Conservation (phyloP, 2,888 invertebrate genomes). For the Melieria crassipennis region DNA sequence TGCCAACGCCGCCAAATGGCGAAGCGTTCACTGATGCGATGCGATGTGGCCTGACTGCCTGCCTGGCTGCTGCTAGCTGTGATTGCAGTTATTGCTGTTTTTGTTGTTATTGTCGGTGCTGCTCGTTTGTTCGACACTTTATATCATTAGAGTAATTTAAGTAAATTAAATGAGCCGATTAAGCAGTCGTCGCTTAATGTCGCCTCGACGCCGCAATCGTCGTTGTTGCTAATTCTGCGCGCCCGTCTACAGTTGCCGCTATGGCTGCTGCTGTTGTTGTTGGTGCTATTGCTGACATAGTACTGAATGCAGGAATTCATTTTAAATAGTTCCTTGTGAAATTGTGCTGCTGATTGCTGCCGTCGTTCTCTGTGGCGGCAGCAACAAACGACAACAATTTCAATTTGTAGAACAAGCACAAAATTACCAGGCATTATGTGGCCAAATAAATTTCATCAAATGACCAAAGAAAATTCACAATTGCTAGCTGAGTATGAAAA, state of each 20-base stretch:
- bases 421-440: slow-evolving; percentile 32
- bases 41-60: no score
- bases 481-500: no score
- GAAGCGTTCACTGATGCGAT: no score
- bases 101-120: not conserved
- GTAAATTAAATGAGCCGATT: slow-evolving; percentile 62
- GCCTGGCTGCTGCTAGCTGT: no score
- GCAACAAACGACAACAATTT: slow-evolving; percentile 27
- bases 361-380: slow-evolving; percentile 10
- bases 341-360: not conserved
- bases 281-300: slow-evolving; percentile 11
- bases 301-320: not conserved
- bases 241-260: slow-evolving; percentile 1
- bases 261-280: slow-evolving; percentile 6
- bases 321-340: not conserved
- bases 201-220: not conserved
- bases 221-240: slow-evolving; percentile 4
- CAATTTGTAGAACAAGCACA: slow-evolving; percentile 41
- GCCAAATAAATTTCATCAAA: slow-evolving; percentile 21
- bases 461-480: no score
- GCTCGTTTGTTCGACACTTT: slow-evolving; percentile 40
- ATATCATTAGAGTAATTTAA: slow-evolving; percentile 62
- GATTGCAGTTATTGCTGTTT: not conserved
- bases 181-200: slow-evolving; percentile 40
- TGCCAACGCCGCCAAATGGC: not conserved